Evolutionary conservation across 2,113 vertebrate genomes (phyloP).

Genomic region (Gnathonemus echidnorhynchus): DNA sequence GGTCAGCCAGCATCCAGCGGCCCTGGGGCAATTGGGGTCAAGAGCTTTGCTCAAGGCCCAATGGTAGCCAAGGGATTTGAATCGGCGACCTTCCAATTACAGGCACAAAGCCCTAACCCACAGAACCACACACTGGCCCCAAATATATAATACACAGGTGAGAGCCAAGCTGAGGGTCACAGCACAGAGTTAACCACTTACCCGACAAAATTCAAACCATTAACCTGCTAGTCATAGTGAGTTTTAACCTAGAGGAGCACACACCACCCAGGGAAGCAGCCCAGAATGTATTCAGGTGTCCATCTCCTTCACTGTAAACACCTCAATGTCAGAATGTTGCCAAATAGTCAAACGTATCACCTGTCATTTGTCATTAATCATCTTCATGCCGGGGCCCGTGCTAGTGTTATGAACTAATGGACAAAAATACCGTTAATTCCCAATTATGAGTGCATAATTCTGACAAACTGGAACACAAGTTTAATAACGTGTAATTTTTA

Average conservation of each 20-base stretch:
- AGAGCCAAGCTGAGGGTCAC: background rate
- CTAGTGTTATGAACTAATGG: background rate
- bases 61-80: background rate
- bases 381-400: background rate
- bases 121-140: background rate
- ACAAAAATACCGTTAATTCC: background rate
- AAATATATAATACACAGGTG: background rate
- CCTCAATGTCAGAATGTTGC: background rate
- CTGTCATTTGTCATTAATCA: background rate
- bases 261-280: background rate
- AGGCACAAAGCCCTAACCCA: background rate
- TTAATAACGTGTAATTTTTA: background rate
- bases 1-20: background rate
- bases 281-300: background rate
- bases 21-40: background rate
- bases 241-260: background rate
- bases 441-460: background rate
- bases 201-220: background rate
- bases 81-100: background rate
- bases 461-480: background rate
- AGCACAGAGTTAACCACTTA: background rate
- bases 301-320: background rate
- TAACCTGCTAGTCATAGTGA: background rate
- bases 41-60: background rate
- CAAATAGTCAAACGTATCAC: background rate